Percentiles rank a stretch among this genome's conserved stretches.
Evolutionary conservation across 2,888 invertebrate species (phyloP).

Genomic region (Pachydiplax longipennis): DNA sequence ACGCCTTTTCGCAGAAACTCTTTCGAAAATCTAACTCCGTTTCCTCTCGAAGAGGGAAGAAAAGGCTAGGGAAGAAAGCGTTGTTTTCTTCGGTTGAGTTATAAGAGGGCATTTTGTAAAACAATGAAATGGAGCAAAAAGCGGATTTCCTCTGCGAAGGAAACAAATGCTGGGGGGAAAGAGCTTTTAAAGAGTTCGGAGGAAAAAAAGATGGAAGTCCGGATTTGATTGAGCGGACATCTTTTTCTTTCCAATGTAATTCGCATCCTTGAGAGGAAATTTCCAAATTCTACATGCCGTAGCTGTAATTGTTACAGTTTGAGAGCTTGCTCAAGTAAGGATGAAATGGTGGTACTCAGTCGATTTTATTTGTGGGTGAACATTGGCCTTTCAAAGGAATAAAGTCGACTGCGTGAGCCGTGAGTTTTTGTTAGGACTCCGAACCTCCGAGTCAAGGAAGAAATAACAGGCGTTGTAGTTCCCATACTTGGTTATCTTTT

Average conservation of each 20-base stretch:
- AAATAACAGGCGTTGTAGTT: too few relatives aligned
- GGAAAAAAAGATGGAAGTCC: not conserved
- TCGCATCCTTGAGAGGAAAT: not conserved
- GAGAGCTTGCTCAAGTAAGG: too few relatives aligned
- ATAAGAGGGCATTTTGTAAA: not conserved
- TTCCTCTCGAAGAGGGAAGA: not conserved
- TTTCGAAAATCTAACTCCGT: not conserved
- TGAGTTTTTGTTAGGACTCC: too few relatives aligned
- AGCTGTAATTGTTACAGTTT: too few relatives aligned
- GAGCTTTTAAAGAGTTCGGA: not conserved
- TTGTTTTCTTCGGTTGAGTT: not conserved
- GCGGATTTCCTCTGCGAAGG: not conserved
- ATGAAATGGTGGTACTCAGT: too few relatives aligned
- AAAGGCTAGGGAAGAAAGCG: not conserved
- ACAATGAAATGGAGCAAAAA: not conserved
- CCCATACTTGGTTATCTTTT: too few relatives aligned
- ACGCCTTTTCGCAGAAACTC: not conserved
- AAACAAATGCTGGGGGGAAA: not conserved
- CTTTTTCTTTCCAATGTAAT: not conserved
- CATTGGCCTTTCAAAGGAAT: too few relatives aligned
- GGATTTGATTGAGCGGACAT: not conserved
- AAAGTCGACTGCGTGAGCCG: too few relatives aligned
- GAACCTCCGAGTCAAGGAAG: too few relatives aligned
- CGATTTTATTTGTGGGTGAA: too few relatives aligned
- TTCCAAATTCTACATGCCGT: too few relatives aligned